These are phyloP conservation scores for Benitochromis conjunctus DNA, from an alignment of 2,113 vertebrate species.

Conservation along the genomic window DNA sequence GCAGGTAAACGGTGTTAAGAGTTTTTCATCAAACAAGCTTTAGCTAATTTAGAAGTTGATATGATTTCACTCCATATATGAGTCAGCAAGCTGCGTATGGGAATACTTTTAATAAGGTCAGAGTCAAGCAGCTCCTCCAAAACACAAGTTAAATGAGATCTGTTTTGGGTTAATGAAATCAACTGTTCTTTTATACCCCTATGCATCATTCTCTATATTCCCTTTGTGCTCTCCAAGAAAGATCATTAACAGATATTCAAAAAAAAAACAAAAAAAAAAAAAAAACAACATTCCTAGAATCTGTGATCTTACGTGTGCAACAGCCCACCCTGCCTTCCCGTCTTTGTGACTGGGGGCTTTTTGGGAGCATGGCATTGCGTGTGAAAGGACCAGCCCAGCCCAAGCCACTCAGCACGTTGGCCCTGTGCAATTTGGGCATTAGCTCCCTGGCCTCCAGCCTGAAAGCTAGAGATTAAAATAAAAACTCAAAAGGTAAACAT, in stretches of 20 bases:
- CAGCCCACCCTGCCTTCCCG: slow-evolving; percentile 28
- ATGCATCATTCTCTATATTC: slow-evolving; percentile 5
- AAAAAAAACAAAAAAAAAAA: fast-evolving
- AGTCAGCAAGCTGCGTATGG: background rate
- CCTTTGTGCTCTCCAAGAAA: slow-evolving; percentile 56
- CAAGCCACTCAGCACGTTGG: slow-evolving; percentile 58
- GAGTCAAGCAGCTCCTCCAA: background rate
- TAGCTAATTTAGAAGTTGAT: background rate
- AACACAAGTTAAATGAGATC: slow-evolving; percentile 2
- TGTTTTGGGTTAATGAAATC: background rate
- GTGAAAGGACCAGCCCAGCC: slow-evolving; percentile 67
- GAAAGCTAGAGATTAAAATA: slow-evolving; percentile 65
- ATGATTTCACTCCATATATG: background rate
- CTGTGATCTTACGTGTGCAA: slow-evolving; percentile 40
- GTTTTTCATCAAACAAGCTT: background rate
- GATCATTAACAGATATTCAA: slow-evolving; percentile 58
- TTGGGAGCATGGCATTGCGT: slow-evolving; percentile 66
- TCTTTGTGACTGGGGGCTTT: slow-evolving; percentile 36
- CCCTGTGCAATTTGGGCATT: slow-evolving; percentile 55
- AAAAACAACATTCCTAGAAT: slow-evolving; percentile 43
- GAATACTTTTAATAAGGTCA: background rate
- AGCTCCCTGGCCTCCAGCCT: slow-evolving; percentile 63
- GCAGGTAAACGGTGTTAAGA: background rate
- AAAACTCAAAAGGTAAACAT: slow-evolving; percentile 76
- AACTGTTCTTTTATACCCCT: background rate